Percentiles rank a stretch among this genome's conserved stretches.
Conservation (phyloP, 1,140 invertebrate species). For the Brachionus asplanchnoidis region DNA sequence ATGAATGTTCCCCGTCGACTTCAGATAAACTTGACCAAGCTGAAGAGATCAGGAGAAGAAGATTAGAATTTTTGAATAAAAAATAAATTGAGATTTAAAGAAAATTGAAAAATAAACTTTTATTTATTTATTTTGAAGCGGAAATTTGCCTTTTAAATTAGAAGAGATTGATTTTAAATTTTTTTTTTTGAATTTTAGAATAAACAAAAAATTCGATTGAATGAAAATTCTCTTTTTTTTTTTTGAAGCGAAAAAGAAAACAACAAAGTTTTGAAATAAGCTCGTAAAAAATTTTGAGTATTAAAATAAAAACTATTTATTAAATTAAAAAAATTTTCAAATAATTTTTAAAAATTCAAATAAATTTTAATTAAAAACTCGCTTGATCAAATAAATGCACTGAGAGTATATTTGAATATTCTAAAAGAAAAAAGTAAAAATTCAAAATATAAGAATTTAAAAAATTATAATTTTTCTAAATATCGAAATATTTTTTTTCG, state of each 20-base stretch:
- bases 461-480: neutral
- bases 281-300: neutral
- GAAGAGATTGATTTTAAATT: neutral
- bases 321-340: neutral
- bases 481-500: neutral
- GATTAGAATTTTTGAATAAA: constrained; percentile 1
- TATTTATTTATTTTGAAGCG: too few relatives aligned
- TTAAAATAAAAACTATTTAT: neutral
- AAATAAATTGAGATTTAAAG: neutral
- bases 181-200: neutral
- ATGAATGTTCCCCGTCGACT: neutral
- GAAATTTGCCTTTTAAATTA: neutral
- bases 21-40: neutral
- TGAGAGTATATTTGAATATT: neutral
- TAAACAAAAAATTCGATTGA: too few relatives aligned
- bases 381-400: neutral
- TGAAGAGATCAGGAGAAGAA: constrained; percentile 18
- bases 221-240: too few relatives aligned
- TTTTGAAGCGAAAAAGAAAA: too few relatives aligned
- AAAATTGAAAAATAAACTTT: too few relatives aligned
- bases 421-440: neutral
- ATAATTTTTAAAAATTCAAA: neutral
- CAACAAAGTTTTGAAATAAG: too few relatives aligned
- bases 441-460: neutral
- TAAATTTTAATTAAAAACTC: neutral